These are phyloP conservation scores for western clawed frog (Xenopus tropicalis) DNA, from an alignment of 2,113 vertebrate genomes.

Conservation along the genomic window UCB_Xtro_10.0 CM004446.2:127768001-127768500, in stretches of 20 bases:
- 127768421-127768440: slow-evolving; percentile 66
- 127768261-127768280: slow-evolving; percentile 23
- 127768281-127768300: slow-evolving; percentile 29
- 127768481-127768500: slow-evolving; percentile 50
- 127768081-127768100: background rate
- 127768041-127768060: too few relatives aligned
- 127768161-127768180: slow-evolving; percentile 1
- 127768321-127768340: slow-evolving; percentile 56
- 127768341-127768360: slow-evolving; percentile 68
- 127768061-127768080: background rate
- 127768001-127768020: too few relatives aligned
- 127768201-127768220: slow-evolving; percentile 14
- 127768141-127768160: background rate
- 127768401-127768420: slow-evolving; percentile 70
- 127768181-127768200: slow-evolving; percentile 24
- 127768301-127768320: slow-evolving; percentile 51
- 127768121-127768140: background rate
- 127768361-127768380: slow-evolving; percentile 81
- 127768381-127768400: slow-evolving; percentile 66
- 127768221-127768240: background rate
- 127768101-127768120: background rate
- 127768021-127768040: too few relatives aligned
- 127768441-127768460: slow-evolving; percentile 65
- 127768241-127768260: slow-evolving; percentile 12
- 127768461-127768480: slow-evolving; percentile 48